Percentiles rank a stretch among this genome's conserved stretches.
Conservation (phyloP, 2,888 invertebrate species). For the Eupithecia tripunctaria region DNA sequence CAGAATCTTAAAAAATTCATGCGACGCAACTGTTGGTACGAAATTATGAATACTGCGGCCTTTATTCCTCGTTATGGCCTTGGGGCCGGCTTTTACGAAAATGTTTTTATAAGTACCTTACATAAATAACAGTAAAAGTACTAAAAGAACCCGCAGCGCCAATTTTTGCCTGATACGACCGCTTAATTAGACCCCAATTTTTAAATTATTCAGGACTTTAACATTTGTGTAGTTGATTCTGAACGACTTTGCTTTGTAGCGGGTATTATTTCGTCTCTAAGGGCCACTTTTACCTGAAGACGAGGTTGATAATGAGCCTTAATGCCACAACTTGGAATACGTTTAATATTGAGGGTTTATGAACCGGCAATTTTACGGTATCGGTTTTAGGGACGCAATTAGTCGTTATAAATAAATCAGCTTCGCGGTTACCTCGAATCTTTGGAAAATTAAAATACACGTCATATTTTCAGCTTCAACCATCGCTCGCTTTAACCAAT, state of each 20-base stretch:
- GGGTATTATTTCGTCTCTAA: conserved; percentile 2
- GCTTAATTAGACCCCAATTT: conserved; percentile 1
- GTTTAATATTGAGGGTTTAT: neutral
- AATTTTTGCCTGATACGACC: conserved; percentile 1
- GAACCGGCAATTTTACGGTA: conserved; percentile 2
- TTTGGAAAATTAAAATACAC: neutral
- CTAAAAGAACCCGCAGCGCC: neutral
- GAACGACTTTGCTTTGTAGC: conserved; percentile 2
- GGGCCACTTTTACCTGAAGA: neutral
- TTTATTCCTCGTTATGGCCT: conserved; percentile 47
- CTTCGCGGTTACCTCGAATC: neutral
- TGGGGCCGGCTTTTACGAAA: conserved; percentile 40
- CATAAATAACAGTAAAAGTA: conserved; percentile 3
- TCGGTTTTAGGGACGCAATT: conserved; percentile 3
- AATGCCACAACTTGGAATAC: conserved; percentile 4
- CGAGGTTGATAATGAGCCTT: conserved; percentile 4
- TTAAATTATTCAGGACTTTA: conserved; percentile 4
- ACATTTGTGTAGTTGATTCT: conserved; percentile 3
- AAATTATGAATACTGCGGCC: conserved; percentile 48
- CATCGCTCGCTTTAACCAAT: neutral
- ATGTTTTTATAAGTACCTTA: conserved; percentile 30
- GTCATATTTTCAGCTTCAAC: neutral
- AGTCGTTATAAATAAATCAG: conserved; percentile 8
- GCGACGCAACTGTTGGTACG: conserved; percentile 46
- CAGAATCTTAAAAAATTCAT: conserved; percentile 50